These are phyloP conservation scores for Drosophila melanosoma DNA, from an alignment of 2,888 invertebrate genomes.

Conservation along the genomic window DNA sequence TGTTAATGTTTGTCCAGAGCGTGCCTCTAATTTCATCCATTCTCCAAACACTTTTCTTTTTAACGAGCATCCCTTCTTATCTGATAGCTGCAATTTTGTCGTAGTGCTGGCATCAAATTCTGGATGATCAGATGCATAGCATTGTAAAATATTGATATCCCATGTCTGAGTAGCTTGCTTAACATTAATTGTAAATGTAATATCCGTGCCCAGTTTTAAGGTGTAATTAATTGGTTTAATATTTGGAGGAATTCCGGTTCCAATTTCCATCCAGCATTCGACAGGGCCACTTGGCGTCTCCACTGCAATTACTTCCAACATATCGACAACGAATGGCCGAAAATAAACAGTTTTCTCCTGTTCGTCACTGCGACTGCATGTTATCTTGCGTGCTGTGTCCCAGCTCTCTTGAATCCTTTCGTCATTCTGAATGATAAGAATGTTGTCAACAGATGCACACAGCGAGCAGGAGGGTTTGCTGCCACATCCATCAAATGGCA, in stretches of 20 bases:
- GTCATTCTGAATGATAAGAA: slow-evolving; percentile 89
- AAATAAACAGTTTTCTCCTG: slow-evolving; percentile 84
- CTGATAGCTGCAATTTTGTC: slow-evolving; percentile 88
- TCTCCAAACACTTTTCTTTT: slow-evolving; percentile 88
- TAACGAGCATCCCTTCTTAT: slow-evolving; percentile 88
- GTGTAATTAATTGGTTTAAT: slow-evolving; percentile 87
- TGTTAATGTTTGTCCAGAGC: slow-evolving; percentile 88
- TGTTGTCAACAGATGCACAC: slow-evolving; percentile 88
- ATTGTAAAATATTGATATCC: slow-evolving; percentile 89
- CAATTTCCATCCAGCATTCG: slow-evolving; percentile 92
- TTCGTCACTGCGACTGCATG: slow-evolving; percentile 84
- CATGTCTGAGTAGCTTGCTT: slow-evolving; percentile 88
- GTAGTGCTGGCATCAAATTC: slow-evolving; percentile 87
- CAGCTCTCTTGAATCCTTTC: slow-evolving; percentile 88
- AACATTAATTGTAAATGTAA: slow-evolving; percentile 89
- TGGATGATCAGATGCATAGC: slow-evolving; percentile 90
- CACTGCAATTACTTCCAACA: slow-evolving; percentile 89
- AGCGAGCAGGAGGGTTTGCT: slow-evolving; percentile 87
- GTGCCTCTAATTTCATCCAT: slow-evolving; percentile 88
- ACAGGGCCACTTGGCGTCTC: slow-evolving; percentile 88
- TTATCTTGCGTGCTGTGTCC: slow-evolving; percentile 88
- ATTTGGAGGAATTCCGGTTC: slow-evolving; percentile 89
- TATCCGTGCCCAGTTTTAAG: slow-evolving; percentile 89
- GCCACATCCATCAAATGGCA: slow-evolving; percentile 89
- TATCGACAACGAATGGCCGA: slow-evolving; percentile 89